These are phyloP conservation scores for Tychaedon coryphoeus DNA, from an alignment of 2,113 vertebrate species.

Conservation along the genomic window DNA sequence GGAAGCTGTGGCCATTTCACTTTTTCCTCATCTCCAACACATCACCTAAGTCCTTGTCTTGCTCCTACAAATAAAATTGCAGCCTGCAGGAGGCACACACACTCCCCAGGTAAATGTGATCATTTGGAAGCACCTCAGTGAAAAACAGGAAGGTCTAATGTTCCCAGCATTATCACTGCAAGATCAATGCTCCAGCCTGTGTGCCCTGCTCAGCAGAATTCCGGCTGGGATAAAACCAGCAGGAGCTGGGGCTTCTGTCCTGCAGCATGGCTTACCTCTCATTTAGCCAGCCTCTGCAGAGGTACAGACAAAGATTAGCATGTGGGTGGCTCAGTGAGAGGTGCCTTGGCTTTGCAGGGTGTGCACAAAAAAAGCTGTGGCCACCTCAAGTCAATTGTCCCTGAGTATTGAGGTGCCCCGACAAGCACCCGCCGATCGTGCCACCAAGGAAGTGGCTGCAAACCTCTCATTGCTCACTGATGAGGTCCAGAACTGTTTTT, in stretches of 20 bases:
- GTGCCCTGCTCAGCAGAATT: background rate
- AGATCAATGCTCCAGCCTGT: background rate
- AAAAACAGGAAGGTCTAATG: background rate
- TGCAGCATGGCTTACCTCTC: background rate
- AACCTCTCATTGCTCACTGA: conserved; percentile 77
- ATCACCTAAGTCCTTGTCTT: background rate
- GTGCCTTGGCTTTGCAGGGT: background rate
- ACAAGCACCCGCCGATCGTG: conserved; percentile 44
- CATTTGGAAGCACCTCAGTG: background rate
- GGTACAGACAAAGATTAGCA: background rate
- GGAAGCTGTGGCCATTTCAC: background rate
- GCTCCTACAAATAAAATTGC: background rate
- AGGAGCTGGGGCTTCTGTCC: background rate
- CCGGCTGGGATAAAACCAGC: fast-evolving
- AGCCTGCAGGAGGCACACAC: background rate
- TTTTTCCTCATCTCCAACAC: background rate
- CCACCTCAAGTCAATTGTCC: background rate
- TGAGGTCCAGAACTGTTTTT: conserved; percentile 82
- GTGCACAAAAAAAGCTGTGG: background rate
- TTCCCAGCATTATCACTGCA: background rate
- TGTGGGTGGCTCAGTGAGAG: fast-evolving
- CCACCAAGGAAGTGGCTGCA: conserved; percentile 66
- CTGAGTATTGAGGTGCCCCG: background rate
- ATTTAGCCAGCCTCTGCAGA: background rate
- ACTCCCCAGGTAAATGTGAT: background rate